These are phyloP conservation scores for Siderastrea radians DNA, from an alignment of 92 coral and sea anemone species.

Conservation along the genomic window DNA sequence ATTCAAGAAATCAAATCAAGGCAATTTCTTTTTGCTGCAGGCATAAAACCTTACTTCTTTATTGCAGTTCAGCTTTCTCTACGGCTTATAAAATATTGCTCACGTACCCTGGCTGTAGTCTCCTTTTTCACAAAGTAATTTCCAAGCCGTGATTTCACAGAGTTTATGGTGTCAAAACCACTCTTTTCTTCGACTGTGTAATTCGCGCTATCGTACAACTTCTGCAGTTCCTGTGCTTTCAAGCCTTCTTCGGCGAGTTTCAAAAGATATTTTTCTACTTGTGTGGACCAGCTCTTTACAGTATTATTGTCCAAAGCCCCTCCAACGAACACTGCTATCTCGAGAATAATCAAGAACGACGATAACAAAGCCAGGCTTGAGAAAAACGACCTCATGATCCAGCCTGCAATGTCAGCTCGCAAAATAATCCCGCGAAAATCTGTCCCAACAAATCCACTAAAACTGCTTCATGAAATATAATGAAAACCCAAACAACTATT, in stretches of 20 bases:
- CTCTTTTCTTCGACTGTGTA: slow-evolving; percentile 88
- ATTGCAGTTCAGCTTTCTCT: not conserved
- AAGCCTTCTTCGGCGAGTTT: slow-evolving; percentile 95
- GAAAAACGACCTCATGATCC: slow-evolving; percentile 3
- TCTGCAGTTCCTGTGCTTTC: slow-evolving; percentile 88
- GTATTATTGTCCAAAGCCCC: slow-evolving; percentile 59
- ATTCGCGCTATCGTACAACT: slow-evolving; percentile 88
- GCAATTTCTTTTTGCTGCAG: not conserved
- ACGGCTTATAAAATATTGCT: not conserved
- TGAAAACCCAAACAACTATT: not conserved
- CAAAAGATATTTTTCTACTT: slow-evolving; percentile 84
- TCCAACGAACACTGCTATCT: slow-evolving; percentile 24
- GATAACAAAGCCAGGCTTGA: not conserved
- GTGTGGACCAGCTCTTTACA: slow-evolving; percentile 88
- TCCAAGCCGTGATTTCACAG: slow-evolving; percentile 92
- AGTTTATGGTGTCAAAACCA: slow-evolving; percentile 88
- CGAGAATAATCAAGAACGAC: slow-evolving; percentile 2
- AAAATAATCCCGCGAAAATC: not conserved
- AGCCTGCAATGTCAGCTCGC: not conserved
- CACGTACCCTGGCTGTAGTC: slow-evolving; percentile 90
- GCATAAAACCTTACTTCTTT: not conserved
- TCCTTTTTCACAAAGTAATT: slow-evolving; percentile 96
- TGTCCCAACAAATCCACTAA: not conserved
- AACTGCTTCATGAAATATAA: not conserved
- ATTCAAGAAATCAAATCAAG: not conserved